phyloP scores from a whole-genome alignment of 2,797 vertebrate species.

The Lerista edwardsae region DNA sequence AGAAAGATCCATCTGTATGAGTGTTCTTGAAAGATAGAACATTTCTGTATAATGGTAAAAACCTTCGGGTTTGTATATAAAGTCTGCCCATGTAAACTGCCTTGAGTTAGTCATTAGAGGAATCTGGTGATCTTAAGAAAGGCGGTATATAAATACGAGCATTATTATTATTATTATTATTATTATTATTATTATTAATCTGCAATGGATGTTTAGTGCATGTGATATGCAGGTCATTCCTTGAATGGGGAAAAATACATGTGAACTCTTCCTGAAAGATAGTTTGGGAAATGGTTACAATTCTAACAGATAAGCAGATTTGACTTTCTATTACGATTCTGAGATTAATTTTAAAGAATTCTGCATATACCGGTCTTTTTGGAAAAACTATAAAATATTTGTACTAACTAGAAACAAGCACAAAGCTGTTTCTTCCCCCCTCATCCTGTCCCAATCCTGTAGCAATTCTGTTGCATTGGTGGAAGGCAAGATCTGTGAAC shows the following conservation, averaged over 20 bases:
- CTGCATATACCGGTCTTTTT: not conserved
- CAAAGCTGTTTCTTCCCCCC: not conserved
- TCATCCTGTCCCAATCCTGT: not conserved
- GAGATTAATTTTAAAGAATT: not conserved
- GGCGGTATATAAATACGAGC: too few species aligned
- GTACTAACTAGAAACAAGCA: not conserved
- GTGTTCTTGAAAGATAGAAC: too few species aligned
- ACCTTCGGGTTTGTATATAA: too few species aligned
- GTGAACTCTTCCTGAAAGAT: not conserved
- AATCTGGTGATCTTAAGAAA: too few species aligned
- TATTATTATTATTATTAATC: too few species aligned
- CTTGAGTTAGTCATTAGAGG: too few species aligned
- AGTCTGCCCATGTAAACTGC: too few species aligned
- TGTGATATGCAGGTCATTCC: not conserved
- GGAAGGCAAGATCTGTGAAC: not conserved
- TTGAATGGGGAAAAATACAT: not conserved
- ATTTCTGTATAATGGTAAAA: too few species aligned
- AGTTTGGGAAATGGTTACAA: not conserved
- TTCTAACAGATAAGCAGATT: not conserved
- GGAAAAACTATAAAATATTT: not conserved
- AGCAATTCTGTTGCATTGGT: not conserved
- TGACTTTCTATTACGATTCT: not conserved
- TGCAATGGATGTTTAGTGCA: not conserved
- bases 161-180: too few species aligned
- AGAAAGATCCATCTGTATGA: too few species aligned